A percentile compares a stretch with the other conserved stretches of the same genome.
phyloP scores from a whole-genome alignment of 2,888 invertebrate genomes.

The Hydriomena furcata region DNA sequence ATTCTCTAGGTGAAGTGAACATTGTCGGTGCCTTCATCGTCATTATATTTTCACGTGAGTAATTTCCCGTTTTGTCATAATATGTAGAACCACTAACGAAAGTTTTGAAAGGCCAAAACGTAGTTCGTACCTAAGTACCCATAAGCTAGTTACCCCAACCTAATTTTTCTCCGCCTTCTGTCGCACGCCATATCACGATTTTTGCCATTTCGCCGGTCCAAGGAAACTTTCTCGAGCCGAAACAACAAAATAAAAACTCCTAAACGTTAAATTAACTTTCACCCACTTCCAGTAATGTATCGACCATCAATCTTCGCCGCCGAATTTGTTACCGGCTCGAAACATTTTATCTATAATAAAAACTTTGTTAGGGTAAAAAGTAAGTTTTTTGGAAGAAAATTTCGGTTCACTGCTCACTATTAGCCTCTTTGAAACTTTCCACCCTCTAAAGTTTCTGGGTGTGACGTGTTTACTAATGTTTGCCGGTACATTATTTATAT shows the following conservation, averaged over 20 bases:
- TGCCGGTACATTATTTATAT: not conserved
- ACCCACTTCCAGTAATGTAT: conserved; percentile 25
- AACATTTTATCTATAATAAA: conserved; percentile 25
- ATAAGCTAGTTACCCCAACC: no score
- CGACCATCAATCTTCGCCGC: conserved; percentile 30
- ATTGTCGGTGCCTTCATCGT: no score
- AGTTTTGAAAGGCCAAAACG: no score
- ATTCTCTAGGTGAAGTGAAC: no score
- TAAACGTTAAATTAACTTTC: conserved; percentile 30
- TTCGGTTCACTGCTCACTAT: conserved; percentile 29
- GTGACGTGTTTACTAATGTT: conserved; percentile 29
- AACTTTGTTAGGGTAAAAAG: conserved; percentile 22
- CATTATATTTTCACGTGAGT: no score
- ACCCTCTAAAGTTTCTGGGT: conserved; percentile 19
- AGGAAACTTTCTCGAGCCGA: conserved; percentile 3
- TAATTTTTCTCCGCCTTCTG: no score
- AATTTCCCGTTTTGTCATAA: no score
- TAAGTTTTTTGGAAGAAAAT: conserved; percentile 27
- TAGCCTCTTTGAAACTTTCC: conserved; percentile 27
- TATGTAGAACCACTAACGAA: no score
- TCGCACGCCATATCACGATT: no score
- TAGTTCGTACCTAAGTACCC: no score
- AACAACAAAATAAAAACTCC: conserved; percentile 18
- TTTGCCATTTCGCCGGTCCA: no score
- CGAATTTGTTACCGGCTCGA: conserved; percentile 10